Conservation (phyloP, 2,113 vertebrate species). For the Cololabis saira region DNA sequence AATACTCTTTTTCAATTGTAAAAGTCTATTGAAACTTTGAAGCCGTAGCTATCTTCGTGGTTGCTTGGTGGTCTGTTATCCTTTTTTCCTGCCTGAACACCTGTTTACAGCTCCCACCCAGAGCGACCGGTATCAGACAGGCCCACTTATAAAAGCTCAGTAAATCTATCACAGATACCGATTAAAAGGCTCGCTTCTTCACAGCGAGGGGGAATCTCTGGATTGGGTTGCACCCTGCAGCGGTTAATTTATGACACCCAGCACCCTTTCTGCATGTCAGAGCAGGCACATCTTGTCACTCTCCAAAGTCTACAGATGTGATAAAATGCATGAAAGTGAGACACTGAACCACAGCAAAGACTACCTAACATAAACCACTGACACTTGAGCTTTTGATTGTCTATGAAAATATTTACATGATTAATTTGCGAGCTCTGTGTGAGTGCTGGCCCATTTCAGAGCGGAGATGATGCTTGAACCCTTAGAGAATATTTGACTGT, state of each 20-base stretch:
- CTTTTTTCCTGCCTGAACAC: slow-evolving; percentile 52
- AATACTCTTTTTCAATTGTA: too few relatives aligned
- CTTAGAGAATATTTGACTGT: slow-evolving; percentile 35
- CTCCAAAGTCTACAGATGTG: slow-evolving; percentile 56
- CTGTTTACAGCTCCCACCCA: slow-evolving; percentile 72
- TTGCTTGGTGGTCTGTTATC: slow-evolving; percentile 1
- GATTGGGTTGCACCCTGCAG: slow-evolving; percentile 71
- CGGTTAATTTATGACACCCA: slow-evolving; percentile 45
- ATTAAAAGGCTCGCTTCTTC: slow-evolving; percentile 67
- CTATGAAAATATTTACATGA: slow-evolving; percentile 64
- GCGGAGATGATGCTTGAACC: slow-evolving; percentile 43
- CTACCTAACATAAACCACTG: slow-evolving; percentile 41
- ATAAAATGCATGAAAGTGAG: slow-evolving; percentile 71
- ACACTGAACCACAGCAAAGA: slow-evolving; percentile 70
- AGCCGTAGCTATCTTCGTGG: not conserved
- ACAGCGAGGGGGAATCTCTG: slow-evolving; percentile 53
- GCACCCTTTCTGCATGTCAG: slow-evolving; percentile 63
- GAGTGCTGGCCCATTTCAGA: slow-evolving; percentile 15
- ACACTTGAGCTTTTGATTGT: slow-evolving; percentile 60
- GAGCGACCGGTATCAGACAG: slow-evolving; percentile 36
- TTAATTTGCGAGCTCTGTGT: slow-evolving; percentile 31
- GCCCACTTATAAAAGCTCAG: slow-evolving; percentile 69
- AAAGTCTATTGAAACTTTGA: too few relatives aligned
- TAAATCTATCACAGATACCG: slow-evolving; percentile 75
- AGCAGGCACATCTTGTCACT: slow-evolving; percentile 67